Base-by-base conservation (phyloP, 2,888 invertebrate genomes). In the Cantharis nigra region DNA sequence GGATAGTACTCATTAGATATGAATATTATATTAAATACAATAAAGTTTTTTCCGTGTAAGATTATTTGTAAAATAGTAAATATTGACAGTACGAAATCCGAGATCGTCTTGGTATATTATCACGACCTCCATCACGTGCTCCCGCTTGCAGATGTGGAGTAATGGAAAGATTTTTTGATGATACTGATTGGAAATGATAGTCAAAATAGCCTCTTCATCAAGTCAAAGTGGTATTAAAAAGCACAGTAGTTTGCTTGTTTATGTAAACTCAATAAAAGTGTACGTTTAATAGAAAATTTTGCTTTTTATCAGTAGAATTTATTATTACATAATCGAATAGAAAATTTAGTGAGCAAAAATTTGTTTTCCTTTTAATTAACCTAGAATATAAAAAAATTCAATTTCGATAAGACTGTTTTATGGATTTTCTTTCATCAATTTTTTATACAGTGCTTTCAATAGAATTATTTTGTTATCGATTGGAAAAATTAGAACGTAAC, bases 91-190 rank as follows among this genome's bases (percentile, higher is more conserved):
- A 82, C 75, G 83, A 82, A 74, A 80, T 79, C 81, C 82, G 85
- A 77, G 84, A 87, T 80, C 83, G 85, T 13, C 85, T 85, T 30
- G 83, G 86, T 62, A 82, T 86, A 80, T 83, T 87, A 70, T 86
- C 84, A 67, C 84, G 85, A 20, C 86, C 86, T 72, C 78, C 73
- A 62, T 74, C 74, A 79, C 69, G 72, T 77, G 63, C 82, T 82
- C 84, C 85, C 69, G 81, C 84, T 70, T 86, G 86, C 82, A 86
- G 85, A 75, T 86, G 86, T 75, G 84, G 84, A 78, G 80, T 78
- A 69, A 80, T 83, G 84, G 86, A 85, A 78, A 83, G 84, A 83
- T 84, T 81, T 82, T 76, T 84, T 72, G 80, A 83, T 23, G 86
- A 85, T 80, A 80, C 83, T 72, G 85, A 86, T 74, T 85, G 85